phyloP scores from a whole-genome alignment of 2,888 invertebrate species.

The Diplolepis rosae region DNA sequence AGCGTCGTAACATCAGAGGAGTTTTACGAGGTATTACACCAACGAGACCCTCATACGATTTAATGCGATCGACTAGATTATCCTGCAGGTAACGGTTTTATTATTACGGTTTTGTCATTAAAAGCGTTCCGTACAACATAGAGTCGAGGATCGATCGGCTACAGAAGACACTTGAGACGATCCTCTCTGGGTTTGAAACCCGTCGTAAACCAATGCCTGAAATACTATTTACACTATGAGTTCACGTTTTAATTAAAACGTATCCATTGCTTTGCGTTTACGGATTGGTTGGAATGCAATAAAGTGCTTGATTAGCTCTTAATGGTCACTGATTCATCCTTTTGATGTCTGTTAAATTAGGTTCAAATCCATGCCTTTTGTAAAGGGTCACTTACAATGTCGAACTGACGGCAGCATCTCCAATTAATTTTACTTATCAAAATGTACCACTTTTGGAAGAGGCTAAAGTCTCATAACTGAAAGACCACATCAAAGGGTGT shows the following conservation, averaged over 20 bases:
- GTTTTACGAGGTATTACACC: not conserved
- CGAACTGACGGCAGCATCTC: not conserved
- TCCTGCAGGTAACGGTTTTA: constrained; percentile 12
- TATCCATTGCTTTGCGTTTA: constrained; percentile 17
- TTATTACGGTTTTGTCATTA: constrained; percentile 19
- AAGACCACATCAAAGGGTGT: not conserved
- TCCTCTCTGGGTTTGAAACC: not conserved
- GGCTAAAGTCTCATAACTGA: not conserved
- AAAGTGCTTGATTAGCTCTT: constrained; percentile 24
- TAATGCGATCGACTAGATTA: not conserved
- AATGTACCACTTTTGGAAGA: not conserved
- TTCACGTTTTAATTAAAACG: constrained; percentile 19
- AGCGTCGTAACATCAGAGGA: not conserved
- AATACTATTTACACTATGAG: not conserved
- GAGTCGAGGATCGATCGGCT: constrained; percentile 11
- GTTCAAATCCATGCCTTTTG: not conserved
- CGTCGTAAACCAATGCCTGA: constrained; percentile 16
- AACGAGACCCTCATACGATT: not conserved
- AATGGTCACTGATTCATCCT: constrained; percentile 7
- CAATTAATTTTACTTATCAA: not conserved
- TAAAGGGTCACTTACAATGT: not conserved
- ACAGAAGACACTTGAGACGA: constrained; percentile 26
- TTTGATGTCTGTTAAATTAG: constrained; percentile 11
- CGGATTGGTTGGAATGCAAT: constrained; percentile 25
- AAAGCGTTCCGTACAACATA: not conserved